phyloP scores from a whole-genome alignment of 1,140 invertebrate genomes.

The Brachionus paranguensis region DNA sequence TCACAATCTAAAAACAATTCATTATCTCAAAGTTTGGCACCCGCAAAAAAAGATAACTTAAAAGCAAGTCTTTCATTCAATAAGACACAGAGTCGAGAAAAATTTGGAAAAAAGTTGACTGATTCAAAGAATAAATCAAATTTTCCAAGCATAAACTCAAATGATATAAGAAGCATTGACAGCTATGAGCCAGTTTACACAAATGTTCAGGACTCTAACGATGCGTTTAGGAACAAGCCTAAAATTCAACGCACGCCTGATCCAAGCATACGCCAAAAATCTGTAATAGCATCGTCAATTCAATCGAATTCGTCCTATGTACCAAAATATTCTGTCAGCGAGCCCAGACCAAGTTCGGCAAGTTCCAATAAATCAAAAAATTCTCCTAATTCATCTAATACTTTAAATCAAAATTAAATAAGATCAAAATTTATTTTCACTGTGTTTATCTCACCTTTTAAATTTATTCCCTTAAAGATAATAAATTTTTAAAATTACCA shows the following conservation, averaged over 20 bases:
- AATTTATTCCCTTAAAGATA: no score
- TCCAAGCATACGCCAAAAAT: background rate
- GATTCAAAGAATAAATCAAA: background rate
- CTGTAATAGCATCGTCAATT: background rate
- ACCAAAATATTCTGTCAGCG: slow-evolving; percentile 18
- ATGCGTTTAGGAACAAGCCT: background rate
- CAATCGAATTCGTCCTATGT: slow-evolving; percentile 24
- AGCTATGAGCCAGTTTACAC: background rate
- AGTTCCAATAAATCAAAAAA: background rate
- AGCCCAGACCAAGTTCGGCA: slow-evolving; percentile 35
- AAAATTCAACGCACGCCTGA: slow-evolving; percentile 23
- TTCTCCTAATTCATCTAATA: slow-evolving; percentile 7
- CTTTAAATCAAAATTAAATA: slow-evolving; percentile 4
- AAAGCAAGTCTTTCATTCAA: slow-evolving; percentile 14
- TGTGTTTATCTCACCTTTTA: no score
- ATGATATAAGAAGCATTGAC: background rate
- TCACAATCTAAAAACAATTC: background rate
- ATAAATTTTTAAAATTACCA: no score
- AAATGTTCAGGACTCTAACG: slow-evolving; percentile 5
- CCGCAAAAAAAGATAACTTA: background rate
- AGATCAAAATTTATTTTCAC: background rate
- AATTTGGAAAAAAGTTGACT: background rate
- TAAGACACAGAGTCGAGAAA: background rate
- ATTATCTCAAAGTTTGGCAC: background rate
- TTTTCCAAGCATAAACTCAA: background rate